A percentile compares a stretch with the other conserved stretches of the same genome.
These are phyloP conservation scores for Drosophila arizonae DNA, from an alignment of 1,140 invertebrate species.

Conservation along the genomic window DNA sequence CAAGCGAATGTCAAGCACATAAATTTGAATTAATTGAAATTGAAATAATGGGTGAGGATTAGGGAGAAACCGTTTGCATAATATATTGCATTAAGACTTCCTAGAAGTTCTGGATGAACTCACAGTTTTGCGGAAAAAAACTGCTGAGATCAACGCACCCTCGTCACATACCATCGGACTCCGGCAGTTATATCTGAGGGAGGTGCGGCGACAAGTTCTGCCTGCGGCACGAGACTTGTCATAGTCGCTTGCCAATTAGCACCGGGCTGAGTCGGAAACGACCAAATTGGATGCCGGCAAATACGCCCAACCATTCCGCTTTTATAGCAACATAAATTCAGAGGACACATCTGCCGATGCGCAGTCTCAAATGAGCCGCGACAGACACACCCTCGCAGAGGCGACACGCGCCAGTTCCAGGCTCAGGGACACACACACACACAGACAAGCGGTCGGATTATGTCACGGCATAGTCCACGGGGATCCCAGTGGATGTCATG, in stretches of 20 bases:
- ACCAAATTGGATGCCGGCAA: slow-evolving; percentile 15
- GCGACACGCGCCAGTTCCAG: slow-evolving; percentile 30
- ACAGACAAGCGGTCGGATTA: slow-evolving; percentile 25
- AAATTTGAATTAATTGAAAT: slow-evolving; percentile 70
- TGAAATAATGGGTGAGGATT: slow-evolving; percentile 35
- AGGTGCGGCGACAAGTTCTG: slow-evolving; percentile 30
- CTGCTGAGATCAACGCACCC: slow-evolving; percentile 70
- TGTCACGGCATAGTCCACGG: slow-evolving; percentile 12
- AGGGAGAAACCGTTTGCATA: slow-evolving; percentile 55
- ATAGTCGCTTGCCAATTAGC: slow-evolving; percentile 66
- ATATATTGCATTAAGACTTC: slow-evolving; percentile 69
- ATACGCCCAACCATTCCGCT: slow-evolving; percentile 57
- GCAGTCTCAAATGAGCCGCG: slow-evolving; percentile 40
- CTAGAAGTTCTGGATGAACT: slow-evolving; percentile 62
- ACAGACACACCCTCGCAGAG: slow-evolving; percentile 36
- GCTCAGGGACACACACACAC: slow-evolving; percentile 14
- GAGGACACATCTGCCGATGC: slow-evolving; percentile 53
- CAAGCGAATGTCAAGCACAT: slow-evolving; percentile 56
- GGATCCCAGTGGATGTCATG: slow-evolving; percentile 3
- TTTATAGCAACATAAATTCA: slow-evolving; percentile 72
- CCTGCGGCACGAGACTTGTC: slow-evolving; percentile 62
- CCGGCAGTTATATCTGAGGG: slow-evolving; percentile 19
- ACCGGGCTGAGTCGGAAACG: slow-evolving; percentile 24
- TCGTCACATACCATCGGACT: slow-evolving; percentile 41
- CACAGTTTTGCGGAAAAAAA: slow-evolving; percentile 27